phyloP scores from a whole-genome alignment of 2,797 vertebrate species.

The Enteromius viviparus region DNA sequence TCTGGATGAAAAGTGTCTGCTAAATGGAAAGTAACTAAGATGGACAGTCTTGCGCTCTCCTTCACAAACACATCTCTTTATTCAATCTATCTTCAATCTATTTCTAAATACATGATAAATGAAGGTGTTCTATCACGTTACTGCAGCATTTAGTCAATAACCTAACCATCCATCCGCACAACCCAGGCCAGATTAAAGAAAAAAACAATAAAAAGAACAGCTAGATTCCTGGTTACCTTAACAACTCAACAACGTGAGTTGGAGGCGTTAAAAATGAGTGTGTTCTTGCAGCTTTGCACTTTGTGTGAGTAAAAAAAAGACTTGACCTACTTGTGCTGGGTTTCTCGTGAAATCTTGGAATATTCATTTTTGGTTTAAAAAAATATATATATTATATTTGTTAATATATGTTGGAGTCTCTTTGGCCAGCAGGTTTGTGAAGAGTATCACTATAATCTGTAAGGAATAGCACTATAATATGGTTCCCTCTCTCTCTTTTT shows the following conservation, averaged over 20 bases:
- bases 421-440: not conserved
- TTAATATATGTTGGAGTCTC: not conserved
- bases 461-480: slow-evolving; percentile 1
- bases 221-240: not conserved
- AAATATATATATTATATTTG: too few relatives aligned
- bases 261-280: not conserved
- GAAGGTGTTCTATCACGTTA: slow-evolving; percentile 28
- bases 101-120: slow-evolving; percentile 39
- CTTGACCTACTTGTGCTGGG: not conserved
- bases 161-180: not conserved
- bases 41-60: not conserved
- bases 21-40: slow-evolving; percentile 41
- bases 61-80: slow-evolving; percentile 33
- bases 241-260: not conserved
- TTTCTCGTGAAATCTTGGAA: not conserved
- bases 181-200: not conserved
- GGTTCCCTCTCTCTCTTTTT: not conserved
- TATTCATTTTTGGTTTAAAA: not conserved
- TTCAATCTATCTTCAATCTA: slow-evolving; percentile 39
- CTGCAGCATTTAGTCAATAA: slow-evolving; percentile 22
- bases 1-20: slow-evolving; percentile 28
- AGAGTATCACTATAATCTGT: not conserved
- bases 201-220: slow-evolving; percentile 9
- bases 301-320: not conserved
- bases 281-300: slow-evolving; percentile 5